Conservation (phyloP, 1,140 invertebrate genomes). For the Zaprionus vittiger region DNA sequence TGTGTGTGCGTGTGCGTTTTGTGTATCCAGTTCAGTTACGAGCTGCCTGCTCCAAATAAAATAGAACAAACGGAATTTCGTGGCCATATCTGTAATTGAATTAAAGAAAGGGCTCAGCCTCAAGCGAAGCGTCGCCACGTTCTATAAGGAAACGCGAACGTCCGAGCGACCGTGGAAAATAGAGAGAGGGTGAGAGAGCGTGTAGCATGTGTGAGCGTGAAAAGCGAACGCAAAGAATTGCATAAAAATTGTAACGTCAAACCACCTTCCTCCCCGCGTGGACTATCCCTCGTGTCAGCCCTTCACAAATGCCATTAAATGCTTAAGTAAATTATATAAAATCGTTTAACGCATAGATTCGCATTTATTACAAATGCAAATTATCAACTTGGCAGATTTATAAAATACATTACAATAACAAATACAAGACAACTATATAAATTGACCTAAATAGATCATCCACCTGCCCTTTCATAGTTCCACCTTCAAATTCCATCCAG, state of each 20-base stretch:
- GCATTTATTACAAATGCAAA: conserved; percentile 41
- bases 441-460: neutral
- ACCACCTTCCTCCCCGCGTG: too few relatives aligned
- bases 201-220: neutral
- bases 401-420: neutral
- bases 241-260: conserved; percentile 59
- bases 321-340: conserved; percentile 79
- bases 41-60: conserved; percentile 65
- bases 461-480: neutral
- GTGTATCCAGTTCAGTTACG: conserved; percentile 64
- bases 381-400: neutral
- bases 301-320: conserved; percentile 69
- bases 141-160: conserved; percentile 57
- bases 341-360: conserved; percentile 57
- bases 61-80: conserved; percentile 18
- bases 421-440: neutral
- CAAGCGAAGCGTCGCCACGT: conserved; percentile 43
- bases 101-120: conserved; percentile 60
- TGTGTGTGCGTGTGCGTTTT: conserved; percentile 63
- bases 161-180: conserved; percentile 9
- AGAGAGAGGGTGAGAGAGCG: conserved; percentile 2
- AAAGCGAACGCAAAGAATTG: conserved; percentile 55
- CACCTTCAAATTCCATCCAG: neutral
- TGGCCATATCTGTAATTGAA: conserved; percentile 69
- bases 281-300: neutral